Percentiles rank a stretch among this genome's conserved stretches.
These are phyloP conservation scores for Zosterops pallidus DNA, from an alignment of 2,113 vertebrate species.

Conservation along the genomic window DNA sequence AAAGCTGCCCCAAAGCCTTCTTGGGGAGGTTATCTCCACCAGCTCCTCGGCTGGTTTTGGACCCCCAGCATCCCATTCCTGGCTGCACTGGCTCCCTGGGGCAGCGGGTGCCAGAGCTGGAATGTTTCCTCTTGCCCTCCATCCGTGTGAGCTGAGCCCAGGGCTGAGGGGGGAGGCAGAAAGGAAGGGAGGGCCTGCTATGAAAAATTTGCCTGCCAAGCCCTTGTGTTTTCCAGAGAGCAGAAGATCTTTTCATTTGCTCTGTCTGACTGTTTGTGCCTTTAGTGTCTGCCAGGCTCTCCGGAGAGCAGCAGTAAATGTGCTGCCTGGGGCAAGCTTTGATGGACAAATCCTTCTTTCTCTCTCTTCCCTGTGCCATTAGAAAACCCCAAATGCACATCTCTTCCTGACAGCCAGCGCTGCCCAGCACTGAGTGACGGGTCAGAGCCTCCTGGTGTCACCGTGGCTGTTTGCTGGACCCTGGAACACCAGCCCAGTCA, in stretches of 20 bases:
- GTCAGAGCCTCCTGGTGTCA: not conserved
- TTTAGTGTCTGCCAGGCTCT: not conserved
- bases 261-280: conserved; percentile 24
- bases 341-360: not conserved
- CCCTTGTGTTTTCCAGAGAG: not conserved
- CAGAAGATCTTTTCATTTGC: conserved; percentile 21
- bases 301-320: not conserved
- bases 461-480: not conserved
- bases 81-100: not conserved
- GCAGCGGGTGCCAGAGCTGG: not conserved
- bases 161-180: not conserved
- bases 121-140: not conserved
- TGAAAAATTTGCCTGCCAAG: conserved; percentile 44
- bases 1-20: not conserved
- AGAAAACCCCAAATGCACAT: not conserved
- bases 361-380: not conserved
- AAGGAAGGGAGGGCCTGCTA: not conserved
- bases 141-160: not conserved
- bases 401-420: not conserved
- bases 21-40: not conserved
- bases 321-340: not conserved
- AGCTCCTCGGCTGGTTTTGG: not conserved
- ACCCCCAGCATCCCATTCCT: not conserved
- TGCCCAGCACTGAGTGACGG: not conserved
- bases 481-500: not conserved